Conservation (phyloP, 2,888 invertebrate genomes). For the Apocheima hispidaria region DNA sequence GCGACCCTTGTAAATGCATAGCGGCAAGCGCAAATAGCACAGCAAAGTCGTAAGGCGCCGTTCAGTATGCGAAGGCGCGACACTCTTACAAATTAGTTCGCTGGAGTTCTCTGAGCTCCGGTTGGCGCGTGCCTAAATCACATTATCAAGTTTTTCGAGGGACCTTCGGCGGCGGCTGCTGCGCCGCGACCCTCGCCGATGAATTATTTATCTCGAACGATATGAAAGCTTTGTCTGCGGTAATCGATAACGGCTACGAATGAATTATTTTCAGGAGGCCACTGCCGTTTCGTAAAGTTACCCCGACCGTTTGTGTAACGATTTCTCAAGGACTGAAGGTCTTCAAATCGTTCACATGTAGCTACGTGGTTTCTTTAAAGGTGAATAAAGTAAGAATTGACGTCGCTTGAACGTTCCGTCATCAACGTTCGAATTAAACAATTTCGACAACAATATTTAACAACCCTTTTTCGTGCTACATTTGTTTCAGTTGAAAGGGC, state of each 20-base stretch:
- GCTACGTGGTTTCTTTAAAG: slow-evolving; percentile 1
- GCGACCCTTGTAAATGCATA: slow-evolving; percentile 54
- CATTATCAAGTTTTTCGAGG: slow-evolving; percentile 69
- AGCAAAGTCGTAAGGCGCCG: slow-evolving; percentile 39
- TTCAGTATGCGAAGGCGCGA: slow-evolving; percentile 64
- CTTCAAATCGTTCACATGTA: slow-evolving; percentile 28
- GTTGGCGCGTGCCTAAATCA: slow-evolving; percentile 63
- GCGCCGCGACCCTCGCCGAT: slow-evolving; percentile 48
- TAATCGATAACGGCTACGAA: slow-evolving; percentile 66
- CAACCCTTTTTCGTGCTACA: neutral
- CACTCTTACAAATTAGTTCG: slow-evolving; percentile 62
- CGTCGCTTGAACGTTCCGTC: neutral
- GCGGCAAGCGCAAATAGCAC: slow-evolving; percentile 51
- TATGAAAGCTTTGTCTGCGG: slow-evolving; percentile 61
- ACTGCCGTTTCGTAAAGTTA: slow-evolving; percentile 50
- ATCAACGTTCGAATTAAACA: neutral
- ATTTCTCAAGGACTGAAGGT: slow-evolving; percentile 42
- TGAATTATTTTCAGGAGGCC: slow-evolving; percentile 67
- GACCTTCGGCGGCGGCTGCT: slow-evolving; percentile 40
- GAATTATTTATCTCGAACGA: slow-evolving; percentile 66
- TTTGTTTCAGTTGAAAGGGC: slow-evolving; percentile 16
- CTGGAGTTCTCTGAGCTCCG: slow-evolving; percentile 49
- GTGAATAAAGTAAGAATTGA: slow-evolving; percentile 5
- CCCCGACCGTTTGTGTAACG: slow-evolving; percentile 51
- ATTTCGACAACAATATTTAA: neutral